These are phyloP conservation scores for Phasianus colchicus DNA, from an alignment of 2,113 vertebrate species.

Conservation along the genomic window DNA sequence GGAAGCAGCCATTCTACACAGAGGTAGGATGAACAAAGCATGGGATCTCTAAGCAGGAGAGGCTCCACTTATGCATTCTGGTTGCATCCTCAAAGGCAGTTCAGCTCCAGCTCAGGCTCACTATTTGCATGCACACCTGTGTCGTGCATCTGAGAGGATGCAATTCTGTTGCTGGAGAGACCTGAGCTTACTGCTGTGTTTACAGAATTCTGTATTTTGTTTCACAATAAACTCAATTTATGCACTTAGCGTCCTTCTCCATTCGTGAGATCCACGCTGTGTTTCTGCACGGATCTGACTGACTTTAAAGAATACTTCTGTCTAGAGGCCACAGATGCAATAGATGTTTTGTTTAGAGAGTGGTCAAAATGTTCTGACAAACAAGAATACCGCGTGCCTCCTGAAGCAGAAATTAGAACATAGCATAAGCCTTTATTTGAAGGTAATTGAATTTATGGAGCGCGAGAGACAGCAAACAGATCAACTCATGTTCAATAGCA, in stretches of 20 bases:
- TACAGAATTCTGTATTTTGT: not conserved
- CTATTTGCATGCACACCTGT: not conserved
- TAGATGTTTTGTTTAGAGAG: not conserved
- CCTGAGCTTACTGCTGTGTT: not conserved
- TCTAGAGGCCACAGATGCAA: not conserved
- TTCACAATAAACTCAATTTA: not conserved
- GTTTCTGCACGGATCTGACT: not conserved
- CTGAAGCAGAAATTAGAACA: slow-evolving; percentile 11
- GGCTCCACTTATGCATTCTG: rapidly evolving
- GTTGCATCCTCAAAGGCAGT: not conserved
- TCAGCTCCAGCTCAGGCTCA: not conserved
- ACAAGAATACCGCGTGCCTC: not conserved
- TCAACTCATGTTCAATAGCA: not conserved
- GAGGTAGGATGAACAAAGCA: rapidly evolving
- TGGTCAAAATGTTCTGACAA: not conserved
- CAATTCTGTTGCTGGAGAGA: not conserved
- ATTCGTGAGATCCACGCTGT: not conserved
- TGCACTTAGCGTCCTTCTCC: not conserved
- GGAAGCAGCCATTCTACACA: not conserved
- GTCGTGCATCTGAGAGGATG: rapidly evolving
- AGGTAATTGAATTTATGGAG: slow-evolving; percentile 46
- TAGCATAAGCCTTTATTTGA: slow-evolving; percentile 5
- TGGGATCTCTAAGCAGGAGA: not conserved
- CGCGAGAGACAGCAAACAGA: slow-evolving; percentile 32
- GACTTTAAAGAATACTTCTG: not conserved